Base-by-base conservation (phyloP, 2,113 vertebrate genomes). In the Hippocampus mohnikei region DNA sequence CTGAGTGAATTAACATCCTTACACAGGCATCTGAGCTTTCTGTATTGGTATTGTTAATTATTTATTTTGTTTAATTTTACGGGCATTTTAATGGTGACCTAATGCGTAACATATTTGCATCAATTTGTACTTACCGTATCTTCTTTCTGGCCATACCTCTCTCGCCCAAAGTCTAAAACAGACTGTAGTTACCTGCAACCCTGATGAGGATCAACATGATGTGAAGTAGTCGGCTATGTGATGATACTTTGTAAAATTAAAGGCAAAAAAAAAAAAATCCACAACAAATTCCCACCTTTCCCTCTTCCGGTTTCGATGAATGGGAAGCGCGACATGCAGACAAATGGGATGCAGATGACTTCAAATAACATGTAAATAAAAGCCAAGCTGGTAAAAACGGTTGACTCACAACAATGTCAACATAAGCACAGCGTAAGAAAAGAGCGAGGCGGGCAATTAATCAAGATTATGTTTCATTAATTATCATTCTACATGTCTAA, bases 291-390 rank as follows among this genome's bases (percentile, higher is more conserved):
- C 52, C 8, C 52, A 11, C 21, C 8, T 53, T 53, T 53, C 20
- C 52, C 13, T n/a, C 20, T 53, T 53, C 52, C 21, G 8, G 52
- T 42, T 65, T 50, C 76, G 74, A 78, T 27, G 27, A 67, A 81
- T 79, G 76, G 53, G 52, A 84, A 79, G 81, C 33, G n/a, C 74
- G 70, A 71, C 82, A 62, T 59, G 41, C 81, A 81, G 76, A 85
- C 87, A 91, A 87, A 89, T 90, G 88, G 87, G 78, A 85, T 71
- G 82, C 83, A 88, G 87, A 89, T 86, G 86, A 85, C 65, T 71
- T 21, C 29, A 40, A 40, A 61, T 37, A 61, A 40, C 20, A 60
- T 15, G 10, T 53, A 86, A 82, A 84, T 79, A 79, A 85, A 66
- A 67, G 63, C 73, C 73, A 82, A 79, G 76, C 78, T 80, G 75